Evolutionary conservation across 2,113 vertebrate species (phyloP).

Genomic region (Vidua chalybeata): DNA sequence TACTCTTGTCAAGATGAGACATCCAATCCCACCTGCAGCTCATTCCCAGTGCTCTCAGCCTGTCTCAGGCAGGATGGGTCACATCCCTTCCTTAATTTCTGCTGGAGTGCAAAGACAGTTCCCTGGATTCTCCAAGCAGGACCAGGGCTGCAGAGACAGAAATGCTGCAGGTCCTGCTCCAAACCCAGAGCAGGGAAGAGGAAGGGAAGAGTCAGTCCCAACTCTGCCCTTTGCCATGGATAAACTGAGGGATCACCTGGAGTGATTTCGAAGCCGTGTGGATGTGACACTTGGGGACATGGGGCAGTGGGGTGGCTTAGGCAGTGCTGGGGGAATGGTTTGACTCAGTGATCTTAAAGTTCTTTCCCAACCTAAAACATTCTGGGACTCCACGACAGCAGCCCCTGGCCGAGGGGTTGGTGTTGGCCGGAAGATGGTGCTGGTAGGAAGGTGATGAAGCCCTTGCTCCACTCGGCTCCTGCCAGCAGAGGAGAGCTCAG

Average conservation of each 20-base stretch:
- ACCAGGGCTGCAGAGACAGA: not conserved
- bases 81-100: not conserved
- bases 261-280: not conserved
- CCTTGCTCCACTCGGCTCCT: rapidly evolving
- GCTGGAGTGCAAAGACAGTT: not conserved
- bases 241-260: not conserved
- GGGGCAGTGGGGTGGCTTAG: not conserved
- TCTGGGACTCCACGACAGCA: rapidly evolving
- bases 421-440: conserved; percentile 63
- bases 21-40: not conserved
- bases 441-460: conserved; percentile 44
- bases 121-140: not conserved
- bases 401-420: not conserved
- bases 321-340: not conserved
- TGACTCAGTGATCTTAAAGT: rapidly evolving
- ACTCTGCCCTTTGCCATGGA: not conserved
- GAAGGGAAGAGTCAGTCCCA: not conserved
- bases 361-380: not conserved
- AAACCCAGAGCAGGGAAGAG: not conserved
- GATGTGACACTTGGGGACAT: not conserved
- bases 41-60: not conserved
- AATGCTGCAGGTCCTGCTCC: not conserved
- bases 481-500: not conserved
- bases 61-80: not conserved
- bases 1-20: too few relatives aligned